Conservation (phyloP, 2,888 invertebrate genomes). For the Stratiomys singularior region DNA sequence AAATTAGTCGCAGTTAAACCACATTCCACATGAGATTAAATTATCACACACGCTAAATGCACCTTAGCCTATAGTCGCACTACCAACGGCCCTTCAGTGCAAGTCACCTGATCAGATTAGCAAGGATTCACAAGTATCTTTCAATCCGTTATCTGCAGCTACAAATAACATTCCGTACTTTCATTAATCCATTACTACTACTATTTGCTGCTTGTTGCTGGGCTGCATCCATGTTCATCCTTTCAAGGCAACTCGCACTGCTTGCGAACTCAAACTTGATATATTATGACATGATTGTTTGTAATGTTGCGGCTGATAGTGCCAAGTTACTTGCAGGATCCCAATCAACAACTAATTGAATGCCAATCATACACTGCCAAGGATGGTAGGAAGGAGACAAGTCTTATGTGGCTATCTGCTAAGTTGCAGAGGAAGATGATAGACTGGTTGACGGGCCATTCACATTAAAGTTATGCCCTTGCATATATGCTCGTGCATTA, state of each 20-base stretch:
- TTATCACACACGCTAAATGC: background rate
- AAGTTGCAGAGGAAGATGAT: constrained; percentile 5
- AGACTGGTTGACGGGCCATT: background rate
- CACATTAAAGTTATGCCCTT: background rate
- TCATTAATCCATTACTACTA: background rate
- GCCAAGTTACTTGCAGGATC: constrained; percentile 1
- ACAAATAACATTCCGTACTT: background rate
- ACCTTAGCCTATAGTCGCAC: background rate
- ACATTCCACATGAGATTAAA: constrained; percentile 23
- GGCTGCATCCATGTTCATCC: constrained; percentile 3
- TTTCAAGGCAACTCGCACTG: background rate
- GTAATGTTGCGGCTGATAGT: background rate
- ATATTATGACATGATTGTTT: constrained; percentile 36
- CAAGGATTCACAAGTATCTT: background rate
- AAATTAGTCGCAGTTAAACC: constrained; percentile 25
- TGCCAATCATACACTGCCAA: constrained; percentile 32
- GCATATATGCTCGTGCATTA: background rate
- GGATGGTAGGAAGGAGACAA: background rate
- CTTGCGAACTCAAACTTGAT: constrained; percentile 21
- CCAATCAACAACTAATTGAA: constrained; percentile 37
- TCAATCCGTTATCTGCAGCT: background rate
- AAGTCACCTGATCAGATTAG: background rate
- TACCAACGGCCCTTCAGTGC: too few species aligned
- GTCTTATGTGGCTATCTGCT: constrained; percentile 32
- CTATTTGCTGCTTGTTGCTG: background rate